phyloP scores from a whole-genome alignment of 2,797 vertebrate genomes.

The Centropyge bicolor region DNA sequence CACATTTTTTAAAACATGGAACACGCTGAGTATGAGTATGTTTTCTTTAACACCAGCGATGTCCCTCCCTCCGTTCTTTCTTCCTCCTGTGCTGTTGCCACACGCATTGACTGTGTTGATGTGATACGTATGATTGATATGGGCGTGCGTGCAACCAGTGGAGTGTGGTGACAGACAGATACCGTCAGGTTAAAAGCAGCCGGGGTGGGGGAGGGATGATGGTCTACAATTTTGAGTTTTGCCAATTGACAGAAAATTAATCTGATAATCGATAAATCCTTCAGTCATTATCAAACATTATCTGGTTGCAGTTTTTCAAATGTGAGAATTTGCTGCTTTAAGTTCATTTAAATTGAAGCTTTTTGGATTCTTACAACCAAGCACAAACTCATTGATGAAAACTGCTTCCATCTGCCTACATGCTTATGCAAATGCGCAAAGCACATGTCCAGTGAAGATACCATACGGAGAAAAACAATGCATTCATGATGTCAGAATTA shows the following conservation, averaged over 20 bases:
- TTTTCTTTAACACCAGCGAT: no score
- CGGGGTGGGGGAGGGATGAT: no score
- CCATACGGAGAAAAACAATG: constrained; percentile 19
- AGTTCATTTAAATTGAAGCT: neutral
- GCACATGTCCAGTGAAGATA: constrained; percentile 29
- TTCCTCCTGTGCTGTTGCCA: no score
- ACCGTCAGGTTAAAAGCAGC: no score
- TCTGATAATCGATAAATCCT: neutral
- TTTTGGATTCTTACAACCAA: neutral
- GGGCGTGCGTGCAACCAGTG: no score
- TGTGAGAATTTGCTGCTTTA: neutral
- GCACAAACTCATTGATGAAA: neutral
- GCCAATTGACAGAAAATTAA: neutral
- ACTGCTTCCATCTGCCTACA: neutral
- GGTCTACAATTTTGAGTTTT: no score
- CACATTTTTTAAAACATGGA: no score
- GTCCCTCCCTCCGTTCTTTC: no score
- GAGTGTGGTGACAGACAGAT: no score
- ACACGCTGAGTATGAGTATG: no score
- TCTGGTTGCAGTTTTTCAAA: neutral
- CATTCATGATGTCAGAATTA: constrained; percentile 17
- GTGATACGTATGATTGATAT: no score
- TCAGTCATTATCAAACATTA: neutral
- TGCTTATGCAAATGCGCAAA: constrained; percentile 27
- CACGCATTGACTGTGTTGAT: no score